phyloP scores from a whole-genome alignment of 64 coral and sea anemone species.

The Pachyseris speciosa region DNA sequence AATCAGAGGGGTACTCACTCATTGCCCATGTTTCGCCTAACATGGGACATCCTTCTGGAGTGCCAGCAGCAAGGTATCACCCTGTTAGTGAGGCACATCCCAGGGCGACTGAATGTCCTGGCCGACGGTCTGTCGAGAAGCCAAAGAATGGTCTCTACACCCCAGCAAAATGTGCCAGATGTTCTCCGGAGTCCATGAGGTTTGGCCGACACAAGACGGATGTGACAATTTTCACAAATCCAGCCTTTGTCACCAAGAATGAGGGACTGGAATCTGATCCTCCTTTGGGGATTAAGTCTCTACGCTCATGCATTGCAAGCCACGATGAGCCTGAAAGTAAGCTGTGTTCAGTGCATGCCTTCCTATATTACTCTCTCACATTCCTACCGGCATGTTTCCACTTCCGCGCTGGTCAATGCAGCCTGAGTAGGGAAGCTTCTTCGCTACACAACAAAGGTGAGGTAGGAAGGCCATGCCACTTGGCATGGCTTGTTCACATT shows the following conservation, averaged over 20 bases:
- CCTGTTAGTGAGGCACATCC: not conserved
- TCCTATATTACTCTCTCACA: conserved; percentile 5
- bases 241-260: conserved; percentile 22
- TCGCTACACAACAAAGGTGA: not conserved
- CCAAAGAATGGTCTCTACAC: conserved; percentile 5
- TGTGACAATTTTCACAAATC: conserved; percentile 1
- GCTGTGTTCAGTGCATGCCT: not conserved
- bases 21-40: not conserved
- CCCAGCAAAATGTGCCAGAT: not conserved
- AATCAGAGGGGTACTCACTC: conserved; percentile 12
- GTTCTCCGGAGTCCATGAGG: not conserved
- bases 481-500: conserved; percentile 2
- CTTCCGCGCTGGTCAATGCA: not conserved
- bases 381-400: not conserved
- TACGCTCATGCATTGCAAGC: not conserved
- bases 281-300: conserved; percentile 11
- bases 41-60: not conserved
- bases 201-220: conserved; percentile 9
- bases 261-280: not conserved
- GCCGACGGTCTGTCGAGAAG: conserved; percentile 19
- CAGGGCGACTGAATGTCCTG: conserved; percentile 28
- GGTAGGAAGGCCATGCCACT: not conserved
- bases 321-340: not conserved
- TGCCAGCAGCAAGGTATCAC: conserved; percentile 14
- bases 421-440: not conserved